Base-by-base conservation (phyloP, 92 coral and sea anemone genomes). In the Porites rus region DNA sequence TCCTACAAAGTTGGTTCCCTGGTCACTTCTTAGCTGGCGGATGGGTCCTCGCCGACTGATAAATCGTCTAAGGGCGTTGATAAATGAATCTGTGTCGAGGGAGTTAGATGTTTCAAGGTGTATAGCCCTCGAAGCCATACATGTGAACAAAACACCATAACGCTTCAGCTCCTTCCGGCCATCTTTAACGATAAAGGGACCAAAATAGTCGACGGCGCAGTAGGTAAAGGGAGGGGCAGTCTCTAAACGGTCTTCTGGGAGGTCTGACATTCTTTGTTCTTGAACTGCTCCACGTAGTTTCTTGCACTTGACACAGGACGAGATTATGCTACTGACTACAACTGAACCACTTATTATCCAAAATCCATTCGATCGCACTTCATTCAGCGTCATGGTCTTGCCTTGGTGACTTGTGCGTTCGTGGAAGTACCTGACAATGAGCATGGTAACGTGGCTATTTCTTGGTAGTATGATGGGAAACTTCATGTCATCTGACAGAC, bases 131-230 rank as follows among this genome's bases (percentile, higher is more conserved):
- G 77, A 74, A 7, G 89, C 79, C 74, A 86, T 78, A 38, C 89
- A 77, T 3, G 84, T 85, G 31, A 85, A 77, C 8, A 85, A 70
- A 10, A 79, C 81, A 20, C 90, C 85, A 58, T 78, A 86, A 13
- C 86, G 69, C 28, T 80, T 87, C 75, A 87, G 54, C 28, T 87
- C 90, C 51, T 68, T 66, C 31, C 80, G 63, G 10, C 90, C 84
- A 19, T 86, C 90, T 24, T 78, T 86, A 6, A 78, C n/a, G 67
- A 50, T 10, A 25, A 73, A 83, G n/a, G 92, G 92, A 7, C 92
- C 92, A 74, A 92, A 92, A 54, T 81, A 86, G 66, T 92, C 89
- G 17, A 92, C 87, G 1, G 91, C 91, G 51, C 92, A 72, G 75
- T 74, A 81, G 8, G 92, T 74, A 83, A 92, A 92, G 8, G 90